These are phyloP conservation scores for Benitochromis conjunctus DNA, from an alignment of 2,113 vertebrate species.

Conservation along the genomic window DNA sequence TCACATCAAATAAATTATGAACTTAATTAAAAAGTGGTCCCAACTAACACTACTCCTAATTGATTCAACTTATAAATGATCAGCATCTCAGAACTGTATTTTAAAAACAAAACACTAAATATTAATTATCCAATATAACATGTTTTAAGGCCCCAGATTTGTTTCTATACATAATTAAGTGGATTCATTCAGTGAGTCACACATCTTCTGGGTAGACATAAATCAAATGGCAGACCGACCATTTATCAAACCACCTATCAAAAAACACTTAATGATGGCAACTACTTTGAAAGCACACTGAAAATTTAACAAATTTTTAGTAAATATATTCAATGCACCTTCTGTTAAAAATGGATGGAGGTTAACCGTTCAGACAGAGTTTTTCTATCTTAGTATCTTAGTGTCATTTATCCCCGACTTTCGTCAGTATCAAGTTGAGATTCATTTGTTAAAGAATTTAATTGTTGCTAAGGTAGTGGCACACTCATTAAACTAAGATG, in stretches of 20 bases:
- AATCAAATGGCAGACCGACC: neutral
- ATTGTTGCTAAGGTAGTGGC: neutral
- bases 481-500: neutral
- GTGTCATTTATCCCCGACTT: neutral
- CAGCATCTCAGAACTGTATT: neutral
- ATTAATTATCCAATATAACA: neutral
- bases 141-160: neutral
- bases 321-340: neutral
- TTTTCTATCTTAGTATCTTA: neutral
- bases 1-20: neutral
- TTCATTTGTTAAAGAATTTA: neutral
- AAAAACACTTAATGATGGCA: neutral
- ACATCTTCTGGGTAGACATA: neutral
- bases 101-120: neutral
- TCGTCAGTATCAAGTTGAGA: neutral
- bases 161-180: neutral
- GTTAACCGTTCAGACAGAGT: neutral
- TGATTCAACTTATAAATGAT: neutral
- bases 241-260: neutral
- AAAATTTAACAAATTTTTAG: neutral
- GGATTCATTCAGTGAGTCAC: neutral
- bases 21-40: neutral
- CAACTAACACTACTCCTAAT: neutral
- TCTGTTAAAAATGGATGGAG: neutral
- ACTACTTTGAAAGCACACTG: neutral